Base-by-base conservation (phyloP, 2,113 vertebrate species). In the Neomonachus schauinslandi region DNA sequence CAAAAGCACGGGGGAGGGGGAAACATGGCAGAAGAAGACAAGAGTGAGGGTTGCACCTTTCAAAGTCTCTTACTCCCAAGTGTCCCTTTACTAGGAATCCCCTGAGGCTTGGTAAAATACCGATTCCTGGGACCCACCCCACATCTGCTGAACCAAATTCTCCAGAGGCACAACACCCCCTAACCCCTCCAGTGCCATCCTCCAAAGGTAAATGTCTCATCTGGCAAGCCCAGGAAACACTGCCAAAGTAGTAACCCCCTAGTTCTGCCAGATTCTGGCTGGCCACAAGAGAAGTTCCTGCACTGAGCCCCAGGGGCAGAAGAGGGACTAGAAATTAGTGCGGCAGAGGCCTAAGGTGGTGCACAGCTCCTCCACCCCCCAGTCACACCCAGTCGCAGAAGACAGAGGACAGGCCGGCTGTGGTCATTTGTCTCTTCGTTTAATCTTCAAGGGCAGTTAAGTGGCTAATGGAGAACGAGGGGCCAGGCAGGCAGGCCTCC, bases 401-500 rank as follows among this genome's bases (percentile, higher is more conserved):
- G 61, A 86, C 42, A 42, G 92, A 82, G 26, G 36, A 42, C 49
- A 39, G 63, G n/a, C 69, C 10, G 26, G 21, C 93, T 79, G 39
- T 63, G 65, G 65, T 89, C 76, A 46, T 91, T 67, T 55, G 36
- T 92, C 65, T 91, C 71, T 91, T 89, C 76, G 59, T 94, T 96
- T 97, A 71, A 96, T 97, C 95, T 96, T 92, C 82, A 89, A 83
- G 0, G 12, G 59, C 77, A 93, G 26, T 77, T 81, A 91, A 97
- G 82, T 95, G 82, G 86, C 67, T 97, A 94, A 80, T 6, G 28
- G 86, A 89, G 85, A 84, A 74, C 31, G 0, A 95, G 86, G 79
- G 83, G 19, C 82, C 72, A 83, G 61, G 72, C 28, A 0, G 4
- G 11, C 22, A 19, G 88, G 81, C 85, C 72, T 95, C 84, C 94